Conservation (phyloP, 1,140 invertebrate genomes). For the Bombus sylvicola region DNA sequence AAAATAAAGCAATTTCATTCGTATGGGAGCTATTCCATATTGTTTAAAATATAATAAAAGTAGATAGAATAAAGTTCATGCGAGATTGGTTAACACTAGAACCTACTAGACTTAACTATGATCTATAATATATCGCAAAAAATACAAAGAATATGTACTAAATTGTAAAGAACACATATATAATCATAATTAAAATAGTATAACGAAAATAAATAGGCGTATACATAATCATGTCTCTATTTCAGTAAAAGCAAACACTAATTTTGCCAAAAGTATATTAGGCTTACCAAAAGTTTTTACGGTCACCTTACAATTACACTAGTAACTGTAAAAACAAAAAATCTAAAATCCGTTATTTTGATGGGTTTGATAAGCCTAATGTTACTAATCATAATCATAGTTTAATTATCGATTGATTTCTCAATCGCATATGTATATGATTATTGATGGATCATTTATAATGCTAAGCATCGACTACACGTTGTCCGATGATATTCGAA, state of each 20-base stretch:
- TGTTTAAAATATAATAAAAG: not conserved
- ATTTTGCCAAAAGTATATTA: too few species aligned
- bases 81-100: not conserved
- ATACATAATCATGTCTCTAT: not conserved
- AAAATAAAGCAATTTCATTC: not conserved
- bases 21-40: not conserved
- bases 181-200: not conserved
- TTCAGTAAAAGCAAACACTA: not conserved
- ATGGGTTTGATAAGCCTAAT: not conserved
- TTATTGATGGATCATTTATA: not conserved
- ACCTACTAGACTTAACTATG: not conserved
- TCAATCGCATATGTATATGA: not conserved
- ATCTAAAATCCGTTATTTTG: too few species aligned
- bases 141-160: too few species aligned
- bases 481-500: constrained; percentile 22
- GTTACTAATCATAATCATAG: not conserved
- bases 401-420: not conserved
- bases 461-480: not conserved
- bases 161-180: not conserved
- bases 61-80: not conserved
- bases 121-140: not conserved
- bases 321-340: not conserved
- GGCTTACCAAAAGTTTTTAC: too few species aligned
- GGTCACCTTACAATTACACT: too few species aligned
- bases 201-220: not conserved